These are phyloP conservation scores for Acanthochromis polyacanthus DNA, from an alignment of 2,113 vertebrate genomes.

Conservation along the genomic window DNA sequence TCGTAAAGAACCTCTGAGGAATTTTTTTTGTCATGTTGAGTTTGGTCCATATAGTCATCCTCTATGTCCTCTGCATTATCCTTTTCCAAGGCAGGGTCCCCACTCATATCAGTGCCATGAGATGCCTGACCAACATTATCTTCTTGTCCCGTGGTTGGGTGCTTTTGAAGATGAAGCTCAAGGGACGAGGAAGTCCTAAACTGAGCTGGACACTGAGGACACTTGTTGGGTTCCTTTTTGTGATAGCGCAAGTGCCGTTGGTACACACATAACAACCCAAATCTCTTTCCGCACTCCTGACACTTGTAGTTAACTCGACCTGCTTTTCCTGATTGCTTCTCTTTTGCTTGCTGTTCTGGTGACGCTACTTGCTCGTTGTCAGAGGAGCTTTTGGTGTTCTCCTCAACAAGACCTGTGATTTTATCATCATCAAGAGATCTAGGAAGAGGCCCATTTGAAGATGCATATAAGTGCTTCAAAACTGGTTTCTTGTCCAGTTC, in stretches of 20 bases:
- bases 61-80: conserved; percentile 51
- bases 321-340: conserved; percentile 60
- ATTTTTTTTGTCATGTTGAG: conserved; percentile 58
- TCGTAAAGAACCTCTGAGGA: conserved; percentile 76
- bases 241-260: conserved; percentile 84
- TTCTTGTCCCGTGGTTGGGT: conserved; percentile 57
- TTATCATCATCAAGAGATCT: conserved; percentile 50
- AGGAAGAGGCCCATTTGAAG: conserved; percentile 41
- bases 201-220: conserved; percentile 75
- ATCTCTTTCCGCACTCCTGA: conserved; percentile 83
- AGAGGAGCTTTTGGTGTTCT: conserved; percentile 57
- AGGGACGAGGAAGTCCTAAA: conserved; percentile 77
- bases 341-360: conserved; percentile 38
- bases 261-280: conserved; percentile 84
- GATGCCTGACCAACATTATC: conserved; percentile 40
- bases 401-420: conserved; percentile 34
- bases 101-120: conserved; percentile 25
- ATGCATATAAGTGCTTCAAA: conserved; percentile 56
- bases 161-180: conserved; percentile 78
- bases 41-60: conserved; percentile 57
- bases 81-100: conserved; percentile 42
- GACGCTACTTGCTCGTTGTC: conserved; percentile 58
- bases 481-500: conserved; percentile 75
- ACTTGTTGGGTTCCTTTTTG: conserved; percentile 78
- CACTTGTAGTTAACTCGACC: conserved; percentile 80